Conservation (phyloP, 2,888 invertebrate species). For the Tortrix viridana region DNA sequence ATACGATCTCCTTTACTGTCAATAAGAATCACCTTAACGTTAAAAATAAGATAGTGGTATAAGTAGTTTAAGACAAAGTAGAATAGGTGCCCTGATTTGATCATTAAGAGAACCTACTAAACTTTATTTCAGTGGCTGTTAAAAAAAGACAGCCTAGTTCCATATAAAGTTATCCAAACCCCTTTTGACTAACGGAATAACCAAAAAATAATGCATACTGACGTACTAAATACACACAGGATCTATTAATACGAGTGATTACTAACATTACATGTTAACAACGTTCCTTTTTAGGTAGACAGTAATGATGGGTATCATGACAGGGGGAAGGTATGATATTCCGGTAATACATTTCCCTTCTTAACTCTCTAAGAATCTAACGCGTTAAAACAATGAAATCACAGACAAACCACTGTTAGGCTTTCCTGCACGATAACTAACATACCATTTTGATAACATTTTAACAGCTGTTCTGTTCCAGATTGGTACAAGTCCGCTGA, state of each 20-base stretch:
- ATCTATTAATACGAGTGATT: slow-evolving; percentile 22
- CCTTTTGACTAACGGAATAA: background rate
- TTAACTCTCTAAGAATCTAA: slow-evolving; percentile 18
- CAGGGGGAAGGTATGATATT: slow-evolving; percentile 73
- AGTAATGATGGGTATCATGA: slow-evolving; percentile 74
- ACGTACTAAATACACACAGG: slow-evolving; percentile 24
- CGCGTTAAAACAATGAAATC: slow-evolving; percentile 11
- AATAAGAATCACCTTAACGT: too few species aligned
- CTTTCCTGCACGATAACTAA: slow-evolving; percentile 65
- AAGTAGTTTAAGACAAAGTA: too few species aligned
- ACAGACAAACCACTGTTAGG: slow-evolving; percentile 50
- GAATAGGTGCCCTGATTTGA: too few species aligned
- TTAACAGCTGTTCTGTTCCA: slow-evolving; percentile 83
- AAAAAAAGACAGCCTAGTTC: too few species aligned
- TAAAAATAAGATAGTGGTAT: too few species aligned
- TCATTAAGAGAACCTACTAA: too few species aligned
- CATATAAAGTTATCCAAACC: too few species aligned
- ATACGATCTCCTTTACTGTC: too few species aligned
- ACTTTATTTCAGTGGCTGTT: too few species aligned
- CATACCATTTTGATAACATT: slow-evolving; percentile 65
- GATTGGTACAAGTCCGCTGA: slow-evolving; percentile 89
- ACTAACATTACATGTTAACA: slow-evolving; percentile 50
- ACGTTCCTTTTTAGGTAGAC: slow-evolving; percentile 79
- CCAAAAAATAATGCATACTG: slow-evolving; percentile 9
- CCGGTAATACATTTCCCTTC: slow-evolving; percentile 46